Evolutionary conservation across 2,113 vertebrate genomes (phyloP).

Genomic region (Chloropsis cyanopogon): DNA sequence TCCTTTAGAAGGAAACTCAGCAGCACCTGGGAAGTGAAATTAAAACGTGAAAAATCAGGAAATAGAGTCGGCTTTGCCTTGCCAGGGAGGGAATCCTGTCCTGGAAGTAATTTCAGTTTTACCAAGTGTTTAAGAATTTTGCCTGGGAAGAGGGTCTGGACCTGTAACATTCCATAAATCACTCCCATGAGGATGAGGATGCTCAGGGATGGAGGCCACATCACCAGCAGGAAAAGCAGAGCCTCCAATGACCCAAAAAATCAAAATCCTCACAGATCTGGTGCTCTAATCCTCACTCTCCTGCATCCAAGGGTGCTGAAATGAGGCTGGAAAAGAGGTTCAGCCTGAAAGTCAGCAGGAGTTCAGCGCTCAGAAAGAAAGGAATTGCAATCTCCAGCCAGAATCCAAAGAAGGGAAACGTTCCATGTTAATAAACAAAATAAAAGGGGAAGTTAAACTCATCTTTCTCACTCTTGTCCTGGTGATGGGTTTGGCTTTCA

Average conservation of each 20-base stretch:
- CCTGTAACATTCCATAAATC: neutral
- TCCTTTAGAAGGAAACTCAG: too few relatives aligned
- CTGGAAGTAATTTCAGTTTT: neutral
- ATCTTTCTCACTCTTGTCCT: neutral
- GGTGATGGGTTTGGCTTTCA: conserved; percentile 36
- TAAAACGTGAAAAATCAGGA: too few relatives aligned
- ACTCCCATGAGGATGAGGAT: neutral
- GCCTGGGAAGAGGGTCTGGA: neutral
- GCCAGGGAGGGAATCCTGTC: too few relatives aligned
- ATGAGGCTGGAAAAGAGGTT: conserved; percentile 17
- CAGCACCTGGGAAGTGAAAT: too few relatives aligned
- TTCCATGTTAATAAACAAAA: conserved; percentile 43
- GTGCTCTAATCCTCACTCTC: neutral
- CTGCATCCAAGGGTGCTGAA: neutral
- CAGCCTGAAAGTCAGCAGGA: conserved; percentile 5
- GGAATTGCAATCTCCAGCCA: conserved; percentile 19
- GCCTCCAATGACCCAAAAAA: neutral
- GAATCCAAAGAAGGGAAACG: neutral
- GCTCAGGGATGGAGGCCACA: neutral
- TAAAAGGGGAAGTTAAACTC: conserved; percentile 31
- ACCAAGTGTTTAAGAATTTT: neutral
- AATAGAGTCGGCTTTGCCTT: too few relatives aligned
- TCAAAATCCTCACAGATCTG: neutral
- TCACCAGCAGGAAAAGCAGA: neutral
- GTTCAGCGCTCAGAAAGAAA: neutral